Evolutionary conservation across 2,797 vertebrate genomes (phyloP).

Genomic region (Anableps anableps): DNA sequence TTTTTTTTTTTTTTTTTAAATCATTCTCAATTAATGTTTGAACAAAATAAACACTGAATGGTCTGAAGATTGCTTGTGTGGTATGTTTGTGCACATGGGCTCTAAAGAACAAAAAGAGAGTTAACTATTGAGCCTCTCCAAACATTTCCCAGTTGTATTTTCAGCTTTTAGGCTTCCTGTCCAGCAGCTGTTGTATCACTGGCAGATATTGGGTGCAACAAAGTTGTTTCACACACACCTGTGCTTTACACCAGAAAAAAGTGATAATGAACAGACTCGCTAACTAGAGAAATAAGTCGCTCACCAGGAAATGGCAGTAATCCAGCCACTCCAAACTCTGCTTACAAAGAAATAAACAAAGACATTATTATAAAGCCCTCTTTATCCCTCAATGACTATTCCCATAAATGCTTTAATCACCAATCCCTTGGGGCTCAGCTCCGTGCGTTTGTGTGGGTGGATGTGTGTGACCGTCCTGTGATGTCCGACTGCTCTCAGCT

Average conservation of each 20-base stretch:
- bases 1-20: constrained; percentile 49
- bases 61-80: constrained; percentile 25
- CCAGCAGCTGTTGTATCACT: constrained; percentile 27
- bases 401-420: constrained; percentile 82
- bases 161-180: constrained; percentile 19
- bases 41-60: constrained; percentile 56
- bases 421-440: constrained; percentile 62
- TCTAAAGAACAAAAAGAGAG: constrained; percentile 11
- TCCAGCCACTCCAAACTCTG: constrained; percentile 77
- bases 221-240: constrained; percentile 69
- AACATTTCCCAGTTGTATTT: constrained; percentile 43
- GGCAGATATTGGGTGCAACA: constrained; percentile 11
- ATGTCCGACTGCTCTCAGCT: constrained; percentile 76
- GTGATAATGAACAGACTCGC: constrained; percentile 64
- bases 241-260: constrained; percentile 39
- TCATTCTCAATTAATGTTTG: constrained; percentile 62
- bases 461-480: constrained; percentile 67
- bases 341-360: constrained; percentile 84
- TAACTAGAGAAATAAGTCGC: constrained; percentile 62
- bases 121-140: constrained; percentile 42
- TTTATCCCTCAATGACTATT: constrained; percentile 82
- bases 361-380: constrained; percentile 79
- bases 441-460: constrained; percentile 56
- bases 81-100: constrained; percentile 11
- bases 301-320: constrained; percentile 73